Base-by-base conservation (phyloP, 2,113 vertebrate species). In the Upupa epops region DNA sequence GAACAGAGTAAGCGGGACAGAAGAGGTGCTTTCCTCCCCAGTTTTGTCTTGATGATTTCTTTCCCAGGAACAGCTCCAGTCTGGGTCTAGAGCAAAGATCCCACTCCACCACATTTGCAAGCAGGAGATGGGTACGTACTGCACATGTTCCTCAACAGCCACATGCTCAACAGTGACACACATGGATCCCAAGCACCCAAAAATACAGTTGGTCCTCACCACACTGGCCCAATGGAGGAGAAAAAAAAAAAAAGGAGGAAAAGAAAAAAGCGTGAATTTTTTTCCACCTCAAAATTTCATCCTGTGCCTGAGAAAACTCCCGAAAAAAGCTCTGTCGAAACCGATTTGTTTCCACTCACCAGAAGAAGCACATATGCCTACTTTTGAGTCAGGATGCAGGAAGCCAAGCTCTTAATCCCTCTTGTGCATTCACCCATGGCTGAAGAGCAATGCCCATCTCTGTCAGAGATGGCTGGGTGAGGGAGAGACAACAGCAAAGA, bases 271-370 rank as follows among this genome's bases (percentile, higher is more conserved):
- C 8, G 36, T 49, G 83, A 82, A 19, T 91, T 92, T 93, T 42
- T 89, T 95, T 91, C 86, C 89, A 92, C 87, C 91, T 92, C 93
- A 92, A 73, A 79, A 92, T 96, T 95, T 91, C 94, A 93, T 92
- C 84, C 82, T 92, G 89, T 95, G 94, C 95, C 93, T 96, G 93
- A 96, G 94, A 96, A 96, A 96, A 95, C 84, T 95, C 95, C 87
- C 82, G 87, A 91, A 96, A 96, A 96, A 94, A 96, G 89, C 89
- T 93, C 89, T 51, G 36, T 55, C 22, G 4, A 91, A 95, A 93
- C 42, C 7, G 4, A 51, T 87, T 94, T 85, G 84, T 79, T 93
- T 91, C 91, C 73, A 55, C 93, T 92, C 87, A 90, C 84, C 81
- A 83, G 75, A 92, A 92, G 89, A 93, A 92, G 51, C 93, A 85